These are phyloP conservation scores for Gymnopithys bicolor DNA, from an alignment of 2,797 vertebrate genomes.

Conservation along the genomic window DNA sequence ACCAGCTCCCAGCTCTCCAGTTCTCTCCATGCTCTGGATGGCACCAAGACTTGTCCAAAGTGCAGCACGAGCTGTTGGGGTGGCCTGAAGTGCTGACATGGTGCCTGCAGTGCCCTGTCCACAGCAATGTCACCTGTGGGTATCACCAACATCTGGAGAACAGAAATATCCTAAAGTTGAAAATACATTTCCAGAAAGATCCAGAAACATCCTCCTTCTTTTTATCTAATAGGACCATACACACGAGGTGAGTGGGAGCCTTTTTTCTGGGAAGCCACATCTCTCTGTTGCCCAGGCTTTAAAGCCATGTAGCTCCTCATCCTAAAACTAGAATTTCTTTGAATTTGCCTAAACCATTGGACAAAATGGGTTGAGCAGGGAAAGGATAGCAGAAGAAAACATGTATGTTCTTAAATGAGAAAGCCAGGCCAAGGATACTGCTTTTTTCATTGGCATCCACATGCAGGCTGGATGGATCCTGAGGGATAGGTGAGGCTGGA, in stretches of 20 bases:
- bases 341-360: background rate
- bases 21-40: background rate
- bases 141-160: background rate
- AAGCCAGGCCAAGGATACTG: background rate
- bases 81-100: background rate
- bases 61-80: background rate
- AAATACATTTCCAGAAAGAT: background rate
- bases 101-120: background rate
- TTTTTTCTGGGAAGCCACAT: background rate
- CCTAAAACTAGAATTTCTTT: background rate
- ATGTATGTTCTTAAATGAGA: background rate
- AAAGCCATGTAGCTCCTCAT: background rate
- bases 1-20: background rate
- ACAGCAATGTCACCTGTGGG: background rate
- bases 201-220: background rate
- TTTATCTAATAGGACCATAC: background rate
- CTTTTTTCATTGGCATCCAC: background rate
- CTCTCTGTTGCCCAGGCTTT: background rate
- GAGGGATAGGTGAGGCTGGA: rapidly evolving
- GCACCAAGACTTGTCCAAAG: background rate
- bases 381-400: background rate
- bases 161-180: background rate
- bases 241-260: background rate
- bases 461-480: background rate
- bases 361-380: background rate